Evolutionary conservation across 2,113 vertebrate species (phyloP).

Genomic region (Sturnus vulgaris): DNA sequence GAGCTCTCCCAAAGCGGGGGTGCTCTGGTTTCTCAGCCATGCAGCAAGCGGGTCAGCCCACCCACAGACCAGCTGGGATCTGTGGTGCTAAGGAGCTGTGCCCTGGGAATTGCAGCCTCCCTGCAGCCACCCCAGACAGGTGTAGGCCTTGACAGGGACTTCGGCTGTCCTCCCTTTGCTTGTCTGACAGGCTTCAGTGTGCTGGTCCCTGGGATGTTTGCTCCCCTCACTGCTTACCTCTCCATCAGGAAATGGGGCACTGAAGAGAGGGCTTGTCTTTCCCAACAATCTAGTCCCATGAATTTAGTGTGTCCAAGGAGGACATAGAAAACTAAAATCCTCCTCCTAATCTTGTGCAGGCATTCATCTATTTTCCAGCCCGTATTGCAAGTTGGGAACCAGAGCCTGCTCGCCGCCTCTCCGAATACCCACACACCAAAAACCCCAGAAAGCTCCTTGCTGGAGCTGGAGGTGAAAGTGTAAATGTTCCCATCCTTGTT

Average conservation of each 20-base stretch:
- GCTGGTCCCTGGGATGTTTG: not conserved
- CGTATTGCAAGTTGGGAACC: not conserved
- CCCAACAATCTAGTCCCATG: not conserved
- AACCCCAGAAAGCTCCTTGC: not conserved
- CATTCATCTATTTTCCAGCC: not conserved
- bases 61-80: not conserved
- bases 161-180: accelerated
- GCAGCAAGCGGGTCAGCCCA: not conserved
- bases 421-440: not conserved
- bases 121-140: not conserved
- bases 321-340: not conserved
- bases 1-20: not conserved
- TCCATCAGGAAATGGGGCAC: not conserved
- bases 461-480: not conserved
- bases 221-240: not conserved
- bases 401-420: not conserved
- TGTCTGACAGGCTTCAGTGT: not conserved
- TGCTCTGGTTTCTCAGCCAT: not conserved
- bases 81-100: not conserved
- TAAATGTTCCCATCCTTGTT: not conserved
- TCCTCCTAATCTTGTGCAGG: not conserved
- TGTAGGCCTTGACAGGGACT: not conserved
- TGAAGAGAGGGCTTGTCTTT: not conserved
- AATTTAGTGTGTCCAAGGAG: not conserved
- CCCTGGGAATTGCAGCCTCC: not conserved